Conservation (phyloP, 2,113 vertebrate genomes). For the Centropus unirufus region DNA sequence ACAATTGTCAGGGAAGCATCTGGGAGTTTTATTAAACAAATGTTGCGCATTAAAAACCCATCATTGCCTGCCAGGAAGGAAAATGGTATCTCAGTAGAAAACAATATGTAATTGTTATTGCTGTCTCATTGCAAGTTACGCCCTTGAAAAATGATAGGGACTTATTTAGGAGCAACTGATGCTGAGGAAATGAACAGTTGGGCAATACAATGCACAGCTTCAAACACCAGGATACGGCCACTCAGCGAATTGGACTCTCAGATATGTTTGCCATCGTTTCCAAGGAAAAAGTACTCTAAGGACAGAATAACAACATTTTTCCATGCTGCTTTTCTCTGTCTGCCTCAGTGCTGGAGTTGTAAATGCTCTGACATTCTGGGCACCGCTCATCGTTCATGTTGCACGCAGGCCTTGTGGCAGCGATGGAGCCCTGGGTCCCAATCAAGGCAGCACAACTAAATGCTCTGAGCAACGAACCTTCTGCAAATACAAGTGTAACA, state of each 20-base stretch:
- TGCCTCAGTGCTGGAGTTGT: not conserved
- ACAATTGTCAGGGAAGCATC: conserved; percentile 51
- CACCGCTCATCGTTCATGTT: not conserved
- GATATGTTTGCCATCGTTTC: not conserved
- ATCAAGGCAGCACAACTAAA: not conserved
- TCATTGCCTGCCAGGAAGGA: conserved; percentile 43
- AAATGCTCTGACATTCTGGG: not conserved
- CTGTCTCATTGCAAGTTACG: conserved; percentile 45
- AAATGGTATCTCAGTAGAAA: conserved; percentile 52
- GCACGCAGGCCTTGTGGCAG: rapidly evolving
- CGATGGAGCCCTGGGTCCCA: rapidly evolving
- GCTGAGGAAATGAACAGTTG: conserved; percentile 7
- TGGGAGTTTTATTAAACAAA: conserved; percentile 55
- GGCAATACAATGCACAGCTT: not conserved
- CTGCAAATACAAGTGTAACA: not conserved
- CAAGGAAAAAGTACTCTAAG: not conserved
- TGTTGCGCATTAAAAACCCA: conserved; percentile 43
- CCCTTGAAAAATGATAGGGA: conserved; percentile 21
- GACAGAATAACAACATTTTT: not conserved
- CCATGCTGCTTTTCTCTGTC: not conserved
- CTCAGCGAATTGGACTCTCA: not conserved
- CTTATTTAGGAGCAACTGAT: conserved; percentile 11
- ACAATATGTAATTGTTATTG: conserved; percentile 59
- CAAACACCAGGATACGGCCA: not conserved
- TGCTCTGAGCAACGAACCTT: not conserved